Base-by-base conservation (phyloP, 2,888 invertebrate species). In the Hylaea fasciaria region DNA sequence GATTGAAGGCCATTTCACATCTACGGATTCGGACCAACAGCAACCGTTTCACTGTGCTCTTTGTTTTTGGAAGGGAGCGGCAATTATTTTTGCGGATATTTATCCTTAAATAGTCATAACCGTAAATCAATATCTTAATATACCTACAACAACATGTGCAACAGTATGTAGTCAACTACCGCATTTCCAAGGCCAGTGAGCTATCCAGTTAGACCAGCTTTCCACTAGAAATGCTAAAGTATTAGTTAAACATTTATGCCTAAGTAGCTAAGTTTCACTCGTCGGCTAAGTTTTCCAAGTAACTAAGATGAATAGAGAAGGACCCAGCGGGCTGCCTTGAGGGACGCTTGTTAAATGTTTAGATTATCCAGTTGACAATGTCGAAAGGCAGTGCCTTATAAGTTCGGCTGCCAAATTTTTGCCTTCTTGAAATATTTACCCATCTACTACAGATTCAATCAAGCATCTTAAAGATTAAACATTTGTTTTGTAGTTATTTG, bases 231-330 rank as follows among this genome's bases (percentile, higher is more conserved):
- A 51, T 45, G 45, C 14, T 43, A 22, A 46, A 28, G 45, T 50
- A 41, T 45, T 50, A 44, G 11, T 14, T 39, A 54, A 50, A 50
- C 49, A 54, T 37, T 9, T 13, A 51, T 13, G 32, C 35, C 29
- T 55, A 37, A 40, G 55, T 50, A 22, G 12, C 17, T 29, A 32
- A 29, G 41, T 55, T 60, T 60, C 51, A 60, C 51, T 54, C 51
- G 14, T 43, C 29, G 12, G 7, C 22, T 14, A 35, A n/a, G 45
- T 58, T 46, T 43, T 48, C 55, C 5, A 22, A 2, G 22, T 22
- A 22, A 22, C 22, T 41, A 32, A 14, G 22, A 53, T 43, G 29
- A 59, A 59, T 39, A 44, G 48, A 39, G 48, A 12, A 22, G 48
- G 39, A 29, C 52, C 37, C 16, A 28, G 28, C 28, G 29, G 8